Conservation (phyloP, 2,113 vertebrate species). For the Chaetura pelagica region DNA sequence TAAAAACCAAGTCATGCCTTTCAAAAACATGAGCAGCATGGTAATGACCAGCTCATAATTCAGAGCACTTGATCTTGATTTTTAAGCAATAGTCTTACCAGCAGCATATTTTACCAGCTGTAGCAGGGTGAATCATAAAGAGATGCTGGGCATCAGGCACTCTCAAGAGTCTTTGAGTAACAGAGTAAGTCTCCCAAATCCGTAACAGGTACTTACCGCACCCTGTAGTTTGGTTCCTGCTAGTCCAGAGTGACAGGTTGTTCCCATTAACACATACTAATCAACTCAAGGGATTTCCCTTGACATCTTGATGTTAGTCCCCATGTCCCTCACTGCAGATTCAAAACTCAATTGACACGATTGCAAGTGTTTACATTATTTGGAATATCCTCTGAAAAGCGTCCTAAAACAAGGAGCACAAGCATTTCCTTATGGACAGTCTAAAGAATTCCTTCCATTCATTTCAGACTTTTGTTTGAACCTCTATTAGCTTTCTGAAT, state of each 20-base stretch:
- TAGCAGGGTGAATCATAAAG: background rate
- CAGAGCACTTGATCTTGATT: background rate
- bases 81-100: background rate
- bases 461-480: background rate
- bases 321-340: background rate
- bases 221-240: background rate
- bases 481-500: background rate
- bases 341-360: background rate
- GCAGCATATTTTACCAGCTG: background rate
- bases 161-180: background rate
- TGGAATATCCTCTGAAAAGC: background rate
- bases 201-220: background rate
- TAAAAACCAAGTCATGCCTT: background rate
- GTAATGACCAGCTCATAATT: background rate
- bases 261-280: rapidly evolving
- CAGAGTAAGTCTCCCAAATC: background rate
- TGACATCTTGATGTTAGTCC: background rate
- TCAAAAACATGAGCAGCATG: background rate
- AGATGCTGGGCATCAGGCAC: background rate
- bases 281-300: background rate
- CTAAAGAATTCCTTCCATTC: background rate
- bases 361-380: background rate
- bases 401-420: background rate
- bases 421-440: background rate
- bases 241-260: background rate